Base-by-base conservation (phyloP, 2,888 invertebrate genomes). In the Philereme vetulata region DNA sequence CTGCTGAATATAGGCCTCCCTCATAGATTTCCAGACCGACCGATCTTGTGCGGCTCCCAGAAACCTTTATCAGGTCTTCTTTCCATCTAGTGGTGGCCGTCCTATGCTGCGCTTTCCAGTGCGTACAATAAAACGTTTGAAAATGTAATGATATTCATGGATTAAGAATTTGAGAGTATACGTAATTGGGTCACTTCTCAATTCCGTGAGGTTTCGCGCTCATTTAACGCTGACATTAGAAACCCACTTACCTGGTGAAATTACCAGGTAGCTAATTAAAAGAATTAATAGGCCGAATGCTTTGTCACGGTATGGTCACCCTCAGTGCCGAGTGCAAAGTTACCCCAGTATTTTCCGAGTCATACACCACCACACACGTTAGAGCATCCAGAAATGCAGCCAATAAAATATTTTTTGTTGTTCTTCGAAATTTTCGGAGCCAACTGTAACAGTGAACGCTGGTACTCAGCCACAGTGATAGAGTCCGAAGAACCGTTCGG, bases 201-300 rank as follows among this genome's bases (percentile, higher is more conserved):
- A 43, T 54, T 63, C 65, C 66, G 51, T 36, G 8, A 4, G 40
- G 51, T 35, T 40, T 56, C 45, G 42, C 43, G 36, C 52, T 35
- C 11, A 56, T 47, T 46, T 48, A 61, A 54, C 56, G 49, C 42
- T 49, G 10, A 11, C 51, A 52, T 56, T 58, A 65, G 62, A 55
- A 58, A 59, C 38, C 56, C 46, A 64, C 52, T 66, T 58, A 61
- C 52, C 35, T 47, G 52, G 61, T 66, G 65, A 70, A 75, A 81
- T 80, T 85, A 68, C 80, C 65, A 66, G 81, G 42, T 74, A 79
- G 66, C 77, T 81, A 84, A 81, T 79, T 80, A 82, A 80, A 80
- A 82, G 85, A 77, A 73, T 88, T 85, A 88, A 86, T 86, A 86
- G 74, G 74, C 76, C 78, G 79, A 85, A 86, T 86, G 84, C 85